phyloP scores from a whole-genome alignment of 2,888 invertebrate species.

The Oscheius sp. region DNA sequence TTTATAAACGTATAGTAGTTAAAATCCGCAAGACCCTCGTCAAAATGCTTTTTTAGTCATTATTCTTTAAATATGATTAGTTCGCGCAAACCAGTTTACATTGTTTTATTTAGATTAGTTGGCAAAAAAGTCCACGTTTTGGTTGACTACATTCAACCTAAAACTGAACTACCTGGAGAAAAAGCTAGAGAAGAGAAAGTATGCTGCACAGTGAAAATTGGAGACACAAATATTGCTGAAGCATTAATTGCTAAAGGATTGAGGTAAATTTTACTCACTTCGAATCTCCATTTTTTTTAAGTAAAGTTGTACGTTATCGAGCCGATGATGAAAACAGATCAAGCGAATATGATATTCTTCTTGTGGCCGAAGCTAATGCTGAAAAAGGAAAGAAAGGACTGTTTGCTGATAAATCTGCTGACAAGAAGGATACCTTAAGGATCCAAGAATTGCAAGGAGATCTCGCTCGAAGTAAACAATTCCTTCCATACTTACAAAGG shows the following conservation, averaged over 20 bases:
- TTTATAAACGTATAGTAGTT: too few species aligned
- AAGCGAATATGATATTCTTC: slow-evolving; percentile 87
- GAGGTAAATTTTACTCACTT: too few species aligned
- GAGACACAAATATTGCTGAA: slow-evolving; percentile 83
- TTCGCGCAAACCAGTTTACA: not conserved
- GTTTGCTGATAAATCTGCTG: slow-evolving; percentile 75
- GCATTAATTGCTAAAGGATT: slow-evolving; percentile 80
- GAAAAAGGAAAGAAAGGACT: slow-evolving; percentile 84
- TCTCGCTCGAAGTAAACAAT: slow-evolving; percentile 75
- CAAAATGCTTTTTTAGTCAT: too few species aligned
- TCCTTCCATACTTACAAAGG: slow-evolving; percentile 87
- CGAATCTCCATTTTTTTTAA: too few species aligned
- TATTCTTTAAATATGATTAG: too few species aligned
- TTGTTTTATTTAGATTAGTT: slow-evolving; percentile 77
- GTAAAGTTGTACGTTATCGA: slow-evolving; percentile 89
- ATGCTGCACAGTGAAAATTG: slow-evolving; percentile 87
- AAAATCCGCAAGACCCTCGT: too few species aligned
- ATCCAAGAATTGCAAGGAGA: slow-evolving; percentile 66
- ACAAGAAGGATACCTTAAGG: slow-evolving; percentile 49
- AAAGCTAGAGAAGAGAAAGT: too few species aligned
- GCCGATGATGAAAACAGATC: slow-evolving; percentile 84
- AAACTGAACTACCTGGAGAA: slow-evolving; percentile 87
- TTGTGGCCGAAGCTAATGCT: slow-evolving; percentile 92
- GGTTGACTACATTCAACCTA: slow-evolving; percentile 95
- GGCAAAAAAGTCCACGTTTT: slow-evolving; percentile 86